phyloP scores from a whole-genome alignment of 2,113 vertebrate genomes.

The Catagonus wagneri region DNA sequence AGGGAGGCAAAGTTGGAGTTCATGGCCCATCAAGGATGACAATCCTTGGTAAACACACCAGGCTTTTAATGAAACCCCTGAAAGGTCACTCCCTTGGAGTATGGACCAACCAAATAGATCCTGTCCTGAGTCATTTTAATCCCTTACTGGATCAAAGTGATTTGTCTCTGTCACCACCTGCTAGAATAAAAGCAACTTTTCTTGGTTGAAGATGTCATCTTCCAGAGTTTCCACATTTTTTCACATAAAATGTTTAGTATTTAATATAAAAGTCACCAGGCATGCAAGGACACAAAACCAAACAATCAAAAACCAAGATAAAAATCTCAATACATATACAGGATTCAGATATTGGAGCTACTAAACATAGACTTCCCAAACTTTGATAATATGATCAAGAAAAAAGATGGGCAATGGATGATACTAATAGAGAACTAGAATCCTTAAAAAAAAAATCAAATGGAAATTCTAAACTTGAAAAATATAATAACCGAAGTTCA shows the following conservation, averaged over 20 bases:
- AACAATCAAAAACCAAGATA: not conserved
- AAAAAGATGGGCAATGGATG: not conserved
- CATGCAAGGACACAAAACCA: not conserved
- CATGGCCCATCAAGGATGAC: not conserved
- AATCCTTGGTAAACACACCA: not conserved
- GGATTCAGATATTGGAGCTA: not conserved
- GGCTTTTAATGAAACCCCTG: not conserved
- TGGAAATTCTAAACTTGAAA: not conserved
- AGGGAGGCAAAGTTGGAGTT: not conserved
- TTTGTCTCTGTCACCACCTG: not conserved
- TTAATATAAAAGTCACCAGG: conserved; percentile 1
- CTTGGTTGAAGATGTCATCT: not conserved
- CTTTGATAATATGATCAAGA: not conserved
- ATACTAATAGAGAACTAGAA: not conserved
- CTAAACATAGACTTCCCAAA: not conserved
- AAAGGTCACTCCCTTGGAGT: not conserved
- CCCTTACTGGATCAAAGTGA: not conserved
- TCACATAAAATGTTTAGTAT: not conserved
- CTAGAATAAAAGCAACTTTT: not conserved
- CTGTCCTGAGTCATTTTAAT: not conserved
- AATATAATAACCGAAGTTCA: not conserved
- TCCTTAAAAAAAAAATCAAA: not conserved
- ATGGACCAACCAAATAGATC: not conserved
- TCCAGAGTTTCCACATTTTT: not conserved
- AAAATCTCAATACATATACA: not conserved